Evolutionary conservation across 37 sponge, comb jelly and placozoan genomes (phyloP).

Genomic region (Tethya wilhelma): DNA sequence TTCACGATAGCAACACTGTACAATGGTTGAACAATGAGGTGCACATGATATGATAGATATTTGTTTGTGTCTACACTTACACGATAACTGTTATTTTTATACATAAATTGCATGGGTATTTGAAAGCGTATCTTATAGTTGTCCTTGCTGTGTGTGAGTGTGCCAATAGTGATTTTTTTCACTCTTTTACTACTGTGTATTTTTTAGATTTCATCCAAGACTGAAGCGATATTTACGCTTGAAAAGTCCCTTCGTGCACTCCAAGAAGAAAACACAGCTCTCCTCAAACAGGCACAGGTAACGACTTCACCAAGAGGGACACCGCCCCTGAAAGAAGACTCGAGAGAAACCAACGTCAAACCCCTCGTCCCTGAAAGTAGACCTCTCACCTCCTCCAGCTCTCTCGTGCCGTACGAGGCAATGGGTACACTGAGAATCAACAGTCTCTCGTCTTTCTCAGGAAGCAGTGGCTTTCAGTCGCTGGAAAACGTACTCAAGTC

Average conservation of each 20-base stretch:
- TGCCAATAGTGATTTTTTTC: background rate
- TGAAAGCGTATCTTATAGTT: too few species aligned
- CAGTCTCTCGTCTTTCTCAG: too few species aligned
- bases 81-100: too few species aligned
- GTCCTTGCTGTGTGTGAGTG: too few species aligned
- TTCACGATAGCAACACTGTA: background rate
- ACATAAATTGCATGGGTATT: too few species aligned
- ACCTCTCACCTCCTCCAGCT: background rate
- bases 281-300: background rate
- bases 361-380: too few species aligned
- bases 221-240: background rate
- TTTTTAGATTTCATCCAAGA: constrained; percentile 12
- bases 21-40: constrained; percentile 35
- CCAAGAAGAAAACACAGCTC: background rate
- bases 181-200: background rate
- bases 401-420: constrained; percentile 18
- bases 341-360: too few species aligned
- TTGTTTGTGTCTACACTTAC: too few species aligned
- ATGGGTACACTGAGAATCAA: constrained; percentile 14
- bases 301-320: too few species aligned
- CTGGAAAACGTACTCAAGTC: too few species aligned
- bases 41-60: too few species aligned
- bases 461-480: background rate
- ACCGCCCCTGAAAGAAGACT: too few species aligned
- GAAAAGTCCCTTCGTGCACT: background rate